These are phyloP conservation scores for Aphaenogaster rudis DNA, from an alignment of 1,140 invertebrate species.

Conservation along the genomic window DNA sequence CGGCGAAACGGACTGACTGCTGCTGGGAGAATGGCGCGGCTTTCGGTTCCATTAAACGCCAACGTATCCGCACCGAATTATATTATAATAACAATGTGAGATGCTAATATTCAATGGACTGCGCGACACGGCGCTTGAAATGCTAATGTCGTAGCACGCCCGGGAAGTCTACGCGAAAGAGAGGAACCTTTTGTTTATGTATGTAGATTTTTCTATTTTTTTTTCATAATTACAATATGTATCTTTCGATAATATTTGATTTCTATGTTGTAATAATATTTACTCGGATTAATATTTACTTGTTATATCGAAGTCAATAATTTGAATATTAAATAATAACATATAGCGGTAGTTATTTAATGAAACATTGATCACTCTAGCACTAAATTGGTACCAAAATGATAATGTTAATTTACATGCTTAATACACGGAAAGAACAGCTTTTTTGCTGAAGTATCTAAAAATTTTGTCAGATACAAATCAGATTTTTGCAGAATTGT, in stretches of 20 bases:
- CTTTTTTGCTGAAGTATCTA: too few relatives aligned
- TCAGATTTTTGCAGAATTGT: too few relatives aligned
- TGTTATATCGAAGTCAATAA: not conserved
- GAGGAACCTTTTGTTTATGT: slow-evolving; percentile 17
- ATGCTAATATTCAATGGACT: slow-evolving; percentile 63
- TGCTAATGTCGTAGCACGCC: slow-evolving; percentile 47
- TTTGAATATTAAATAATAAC: not conserved
- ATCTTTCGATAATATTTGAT: not conserved
- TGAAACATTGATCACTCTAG: not conserved
- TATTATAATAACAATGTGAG: slow-evolving; percentile 61
- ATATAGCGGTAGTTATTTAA: not conserved
- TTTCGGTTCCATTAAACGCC: slow-evolving; percentile 60
- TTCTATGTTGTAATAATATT: slow-evolving; percentile 4
- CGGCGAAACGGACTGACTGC: slow-evolving; percentile 44
- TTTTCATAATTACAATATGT: too few relatives aligned
- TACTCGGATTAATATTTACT: not conserved
- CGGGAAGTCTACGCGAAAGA: not conserved
- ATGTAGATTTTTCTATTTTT: slow-evolving; percentile 24
- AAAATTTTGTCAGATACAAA: too few relatives aligned
- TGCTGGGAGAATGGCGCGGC: slow-evolving; percentile 48
- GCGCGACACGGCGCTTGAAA: slow-evolving; percentile 57
- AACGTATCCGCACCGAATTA: slow-evolving; percentile 53
- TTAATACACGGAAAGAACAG: not conserved
- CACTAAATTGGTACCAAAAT: slow-evolving; percentile 2
- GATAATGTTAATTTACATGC: not conserved